phyloP scores from a whole-genome alignment of 2,113 vertebrate species.

The Malurus elegans region DNA sequence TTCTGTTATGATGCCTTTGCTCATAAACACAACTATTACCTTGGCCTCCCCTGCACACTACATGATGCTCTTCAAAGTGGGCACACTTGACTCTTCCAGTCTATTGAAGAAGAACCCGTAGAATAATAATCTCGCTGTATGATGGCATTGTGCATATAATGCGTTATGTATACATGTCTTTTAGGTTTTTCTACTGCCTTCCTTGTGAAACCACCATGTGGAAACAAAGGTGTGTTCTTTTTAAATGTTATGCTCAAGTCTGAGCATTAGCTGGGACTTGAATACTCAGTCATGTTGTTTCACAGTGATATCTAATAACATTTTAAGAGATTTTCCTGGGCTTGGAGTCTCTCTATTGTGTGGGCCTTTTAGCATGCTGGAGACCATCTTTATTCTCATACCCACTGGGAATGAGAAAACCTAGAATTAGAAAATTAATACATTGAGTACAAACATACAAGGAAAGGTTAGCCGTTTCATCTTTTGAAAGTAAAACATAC shows the following conservation, averaged over 20 bases:
- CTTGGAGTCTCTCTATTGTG: background rate
- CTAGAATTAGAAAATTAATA: background rate
- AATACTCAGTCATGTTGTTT: background rate
- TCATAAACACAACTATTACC: background rate
- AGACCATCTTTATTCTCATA: background rate
- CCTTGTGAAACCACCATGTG: background rate
- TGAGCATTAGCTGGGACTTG: background rate
- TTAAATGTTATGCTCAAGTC: background rate
- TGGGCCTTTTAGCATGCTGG: background rate
- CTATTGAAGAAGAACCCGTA: background rate
- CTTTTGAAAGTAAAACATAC: background rate
- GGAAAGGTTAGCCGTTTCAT: background rate
- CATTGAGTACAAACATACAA: background rate
- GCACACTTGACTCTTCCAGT: background rate
- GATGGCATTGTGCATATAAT: background rate
- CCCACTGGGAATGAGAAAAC: background rate
- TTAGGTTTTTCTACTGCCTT: background rate
- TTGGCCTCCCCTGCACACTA: background rate
- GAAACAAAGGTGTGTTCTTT: background rate
- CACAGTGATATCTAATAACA: background rate
- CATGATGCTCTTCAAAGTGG: background rate
- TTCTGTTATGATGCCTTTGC: background rate
- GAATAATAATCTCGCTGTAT: background rate
- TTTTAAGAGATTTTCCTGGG: background rate
- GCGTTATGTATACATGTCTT: background rate